A percentile compares a stretch with the other conserved stretches of the same genome.
Evolutionary conservation across 2,888 invertebrate species (phyloP).

Genomic region (Heliconius hortense): DNA sequence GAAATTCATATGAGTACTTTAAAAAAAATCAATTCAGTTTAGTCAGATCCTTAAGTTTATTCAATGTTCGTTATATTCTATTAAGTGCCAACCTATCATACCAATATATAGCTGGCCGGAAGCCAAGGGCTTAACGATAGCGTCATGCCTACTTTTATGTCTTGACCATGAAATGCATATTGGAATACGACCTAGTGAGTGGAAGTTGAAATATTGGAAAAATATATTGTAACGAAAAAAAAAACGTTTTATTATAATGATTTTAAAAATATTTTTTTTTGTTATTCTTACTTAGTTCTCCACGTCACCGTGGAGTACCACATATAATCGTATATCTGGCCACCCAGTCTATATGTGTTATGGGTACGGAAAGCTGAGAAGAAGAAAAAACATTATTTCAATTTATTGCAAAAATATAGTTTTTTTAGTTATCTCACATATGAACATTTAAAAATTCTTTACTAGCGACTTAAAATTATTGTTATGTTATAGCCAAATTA

Average conservation of each 20-base stretch:
- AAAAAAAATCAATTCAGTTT: background rate
- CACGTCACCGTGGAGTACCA: too few relatives aligned
- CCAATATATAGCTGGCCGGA: conserved; percentile 16
- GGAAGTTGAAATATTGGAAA: conserved; percentile 10
- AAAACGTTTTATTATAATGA: background rate
- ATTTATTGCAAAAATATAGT: too few relatives aligned
- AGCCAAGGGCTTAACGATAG: conserved; percentile 24
- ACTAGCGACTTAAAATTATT: too few relatives aligned
- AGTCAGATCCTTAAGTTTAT: background rate
- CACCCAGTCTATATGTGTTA: too few relatives aligned
- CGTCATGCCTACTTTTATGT: conserved; percentile 7
- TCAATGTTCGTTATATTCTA: conserved; percentile 22
- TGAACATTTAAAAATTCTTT: too few relatives aligned
- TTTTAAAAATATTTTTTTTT: too few relatives aligned
- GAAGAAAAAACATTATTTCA: too few relatives aligned
- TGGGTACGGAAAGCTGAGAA: too few relatives aligned
- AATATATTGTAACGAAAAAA: background rate
- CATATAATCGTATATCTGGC: too few relatives aligned
- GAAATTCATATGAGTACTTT: background rate
- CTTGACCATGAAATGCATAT: conserved; percentile 19
- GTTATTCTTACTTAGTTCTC: too few relatives aligned
- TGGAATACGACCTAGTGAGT: conserved; percentile 2
- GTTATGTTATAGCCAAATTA: too few relatives aligned
- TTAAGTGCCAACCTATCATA: conserved; percentile 23
- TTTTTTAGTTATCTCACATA: too few relatives aligned